These are phyloP conservation scores for Anas acuta DNA, from an alignment of 2,797 vertebrate genomes.

Conservation along the genomic window DNA sequence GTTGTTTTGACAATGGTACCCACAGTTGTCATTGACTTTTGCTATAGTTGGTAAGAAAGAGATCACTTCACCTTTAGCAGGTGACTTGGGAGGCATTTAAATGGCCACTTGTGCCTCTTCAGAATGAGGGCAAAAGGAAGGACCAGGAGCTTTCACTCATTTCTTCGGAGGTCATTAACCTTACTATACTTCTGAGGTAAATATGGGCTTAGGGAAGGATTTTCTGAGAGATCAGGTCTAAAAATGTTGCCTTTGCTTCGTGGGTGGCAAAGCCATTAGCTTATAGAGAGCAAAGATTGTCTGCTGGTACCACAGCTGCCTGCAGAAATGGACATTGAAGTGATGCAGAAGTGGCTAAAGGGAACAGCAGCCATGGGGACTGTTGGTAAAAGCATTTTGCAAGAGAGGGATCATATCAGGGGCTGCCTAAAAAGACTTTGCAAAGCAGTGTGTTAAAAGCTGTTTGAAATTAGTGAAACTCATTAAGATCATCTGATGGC, in stretches of 20 bases:
- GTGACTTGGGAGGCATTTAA: background rate
- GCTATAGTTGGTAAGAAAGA: background rate
- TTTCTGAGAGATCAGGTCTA: background rate
- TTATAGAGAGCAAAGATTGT: background rate
- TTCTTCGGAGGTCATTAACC: background rate
- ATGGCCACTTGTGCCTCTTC: background rate
- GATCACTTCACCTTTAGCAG: background rate
- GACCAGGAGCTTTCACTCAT: fast-evolving
- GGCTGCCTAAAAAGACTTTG: background rate
- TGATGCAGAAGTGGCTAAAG: background rate
- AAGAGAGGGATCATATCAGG: background rate
- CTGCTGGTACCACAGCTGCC: background rate
- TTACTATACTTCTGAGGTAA: background rate
- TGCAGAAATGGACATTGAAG: background rate
- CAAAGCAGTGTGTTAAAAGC: background rate
- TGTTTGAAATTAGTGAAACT: background rate
- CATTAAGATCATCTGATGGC: background rate
- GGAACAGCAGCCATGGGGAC: background rate
- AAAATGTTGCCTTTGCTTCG: background rate
- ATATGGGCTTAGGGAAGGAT: background rate
- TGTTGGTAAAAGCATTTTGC: background rate
- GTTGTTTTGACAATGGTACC: background rate
- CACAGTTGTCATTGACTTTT: background rate
- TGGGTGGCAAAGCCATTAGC: background rate
- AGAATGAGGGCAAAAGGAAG: background rate